Conservation (phyloP, 2,797 vertebrate species). For the Mallotus villosus region DNA sequence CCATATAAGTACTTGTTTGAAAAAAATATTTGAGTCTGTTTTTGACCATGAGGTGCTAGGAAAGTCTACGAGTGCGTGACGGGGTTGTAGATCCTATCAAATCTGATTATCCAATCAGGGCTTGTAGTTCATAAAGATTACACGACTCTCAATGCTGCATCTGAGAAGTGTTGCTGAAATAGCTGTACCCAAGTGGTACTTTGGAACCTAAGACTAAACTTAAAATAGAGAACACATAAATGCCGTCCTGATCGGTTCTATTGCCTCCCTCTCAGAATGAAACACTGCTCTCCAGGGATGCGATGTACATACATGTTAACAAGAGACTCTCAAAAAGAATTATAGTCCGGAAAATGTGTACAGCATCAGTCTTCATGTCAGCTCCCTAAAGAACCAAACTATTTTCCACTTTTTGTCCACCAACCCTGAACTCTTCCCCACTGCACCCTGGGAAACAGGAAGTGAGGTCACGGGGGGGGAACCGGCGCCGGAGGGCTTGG, state of each 20-base stretch:
- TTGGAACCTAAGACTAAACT: neutral
- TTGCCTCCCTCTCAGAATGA: neutral
- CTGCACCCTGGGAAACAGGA: slow-evolving; percentile 35
- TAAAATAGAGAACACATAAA: too few species aligned
- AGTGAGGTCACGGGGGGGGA: slow-evolving; percentile 18
- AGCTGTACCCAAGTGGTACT: neutral
- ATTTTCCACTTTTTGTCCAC: slow-evolving; percentile 19
- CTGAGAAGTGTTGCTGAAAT: neutral
- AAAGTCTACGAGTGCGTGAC: neutral
- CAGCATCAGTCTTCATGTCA: slow-evolving; percentile 21
- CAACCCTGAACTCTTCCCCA: slow-evolving; percentile 19
- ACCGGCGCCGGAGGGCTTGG: neutral
- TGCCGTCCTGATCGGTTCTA: neutral
- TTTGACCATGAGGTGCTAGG: neutral
- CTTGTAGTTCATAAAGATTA: neutral
- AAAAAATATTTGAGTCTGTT: too few species aligned
- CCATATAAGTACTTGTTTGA: too few species aligned
- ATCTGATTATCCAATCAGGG: neutral
- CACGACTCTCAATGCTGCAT: neutral
- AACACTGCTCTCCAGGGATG: neutral
- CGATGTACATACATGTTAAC: neutral
- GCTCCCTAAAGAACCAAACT: slow-evolving; percentile 11
- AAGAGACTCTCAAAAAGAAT: neutral
- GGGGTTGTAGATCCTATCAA: neutral
- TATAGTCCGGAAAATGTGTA: slow-evolving; percentile 30